A percentile compares a stretch with the other conserved stretches of the same genome.
Evolutionary conservation across 2,797 vertebrate species (phyloP).

Genomic region (Fratercula arctica): DNA sequence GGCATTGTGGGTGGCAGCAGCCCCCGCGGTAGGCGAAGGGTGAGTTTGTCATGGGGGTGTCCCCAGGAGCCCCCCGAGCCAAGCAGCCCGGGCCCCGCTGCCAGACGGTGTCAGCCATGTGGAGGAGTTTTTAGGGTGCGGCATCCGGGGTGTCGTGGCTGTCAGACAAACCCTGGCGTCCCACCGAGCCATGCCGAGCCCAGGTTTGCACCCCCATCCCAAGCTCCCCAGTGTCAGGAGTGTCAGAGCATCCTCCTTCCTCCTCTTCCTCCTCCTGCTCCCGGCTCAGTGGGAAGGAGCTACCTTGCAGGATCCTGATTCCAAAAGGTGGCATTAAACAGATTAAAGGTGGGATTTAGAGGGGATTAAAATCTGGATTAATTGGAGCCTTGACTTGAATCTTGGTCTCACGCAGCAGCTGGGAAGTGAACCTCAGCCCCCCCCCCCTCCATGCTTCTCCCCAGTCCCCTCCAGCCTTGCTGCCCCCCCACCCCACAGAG

Average conservation of each 20-base stretch:
- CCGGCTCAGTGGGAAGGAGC: background rate
- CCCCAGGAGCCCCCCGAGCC: accelerated
- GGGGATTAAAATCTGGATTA: constrained; percentile 17
- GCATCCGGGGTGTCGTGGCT: accelerated
- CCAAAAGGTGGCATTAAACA: background rate
- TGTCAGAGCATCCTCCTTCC: background rate
- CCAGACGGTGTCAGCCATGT: background rate
- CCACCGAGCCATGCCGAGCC: background rate
- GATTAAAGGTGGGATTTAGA: constrained; percentile 16
- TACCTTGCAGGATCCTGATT: background rate
- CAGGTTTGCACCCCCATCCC: background rate
- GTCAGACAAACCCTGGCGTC: accelerated
- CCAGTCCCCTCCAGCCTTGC: background rate
- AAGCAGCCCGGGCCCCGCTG: background rate
- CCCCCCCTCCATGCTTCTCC: background rate
- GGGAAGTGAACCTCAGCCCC: background rate
- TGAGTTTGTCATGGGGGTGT: background rate
- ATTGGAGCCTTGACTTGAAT: background rate
- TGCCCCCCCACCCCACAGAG: accelerated
- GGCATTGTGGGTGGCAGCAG: background rate
- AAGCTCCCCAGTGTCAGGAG: accelerated
- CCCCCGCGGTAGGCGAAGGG: background rate
- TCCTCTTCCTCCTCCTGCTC: background rate
- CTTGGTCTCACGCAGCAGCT: background rate
- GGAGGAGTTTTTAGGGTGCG: background rate